Evolutionary conservation across 2,797 vertebrate species (phyloP), one percentile per base, ranked within the genome.

Genomic region (Potorous gilbertii): DNA sequence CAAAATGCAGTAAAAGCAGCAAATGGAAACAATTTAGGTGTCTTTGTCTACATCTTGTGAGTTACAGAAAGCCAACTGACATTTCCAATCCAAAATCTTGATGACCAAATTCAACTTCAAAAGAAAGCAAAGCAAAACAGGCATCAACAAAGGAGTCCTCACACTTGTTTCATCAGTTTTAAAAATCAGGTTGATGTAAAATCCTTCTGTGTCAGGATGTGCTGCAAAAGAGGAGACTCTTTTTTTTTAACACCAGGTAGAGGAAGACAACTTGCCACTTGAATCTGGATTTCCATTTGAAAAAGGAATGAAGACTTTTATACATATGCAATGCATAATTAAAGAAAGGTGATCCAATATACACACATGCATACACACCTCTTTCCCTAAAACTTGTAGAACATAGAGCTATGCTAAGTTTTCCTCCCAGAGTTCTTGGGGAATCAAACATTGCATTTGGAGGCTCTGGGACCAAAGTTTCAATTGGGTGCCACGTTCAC

Each of bases 381-480:
- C 21, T 40, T 27, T 81, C 50, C 74, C 90, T 0, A 21, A 1
- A 90, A 56, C 92, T 74, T 0, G 94, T 91, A 27, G 92, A 95
- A 34, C 54, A 0, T 5, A 1, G 55, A 8, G 91, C 10, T 52
- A 92, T 4, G 9, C 94, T 90, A 62, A 91, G 92, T 93, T 94
- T 97, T 94, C 92, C 94, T 90, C 54, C 9, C 95, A 31, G 89
- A 90, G 0, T 91, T 74, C 92, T 97, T 95, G 2, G 97, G 95
- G 97, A 97, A 94, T 46, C 54, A 91, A 94, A 56, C 46, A 54
- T 24, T 89, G 91, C 34, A 91, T 93, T 96, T 91, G 56, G 57
- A 94, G 96, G 5, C 91, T 91, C 90, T 96, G 57, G 91, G 87
- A 55, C 55, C 66, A 31, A 97, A 97, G 96, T 97, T 98, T 95